These are phyloP conservation scores for Cyphomyrus plagiostoma DNA, from an alignment of 2,113 vertebrate genomes.

Conservation along the genomic window DNA sequence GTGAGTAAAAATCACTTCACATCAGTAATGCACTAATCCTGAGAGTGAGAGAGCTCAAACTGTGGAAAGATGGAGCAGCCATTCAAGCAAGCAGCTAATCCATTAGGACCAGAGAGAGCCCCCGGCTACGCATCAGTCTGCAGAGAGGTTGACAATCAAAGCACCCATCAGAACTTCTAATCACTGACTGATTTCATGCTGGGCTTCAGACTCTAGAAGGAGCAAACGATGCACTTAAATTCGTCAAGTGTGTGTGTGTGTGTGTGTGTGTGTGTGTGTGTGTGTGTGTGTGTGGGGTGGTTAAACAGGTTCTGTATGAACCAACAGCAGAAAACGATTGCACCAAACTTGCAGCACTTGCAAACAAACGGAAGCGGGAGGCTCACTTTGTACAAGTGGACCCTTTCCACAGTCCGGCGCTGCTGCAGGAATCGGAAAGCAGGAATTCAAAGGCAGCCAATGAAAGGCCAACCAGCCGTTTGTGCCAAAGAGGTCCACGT, in stretches of 20 bases:
- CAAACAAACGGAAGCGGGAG: not conserved
- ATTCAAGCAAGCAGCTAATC: not conserved
- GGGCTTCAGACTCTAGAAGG: slow-evolving; percentile 13
- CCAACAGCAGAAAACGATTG: slow-evolving; percentile 9
- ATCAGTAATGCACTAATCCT: not conserved
- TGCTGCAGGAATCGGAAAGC: slow-evolving; percentile 6
- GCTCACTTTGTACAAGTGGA: not conserved
- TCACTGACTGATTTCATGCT: slow-evolving; percentile 14
- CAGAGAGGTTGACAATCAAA: slow-evolving; percentile 6
- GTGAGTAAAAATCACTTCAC: not conserved
- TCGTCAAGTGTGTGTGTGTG: slow-evolving; percentile 9
- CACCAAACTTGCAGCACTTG: not conserved
- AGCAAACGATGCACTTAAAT: slow-evolving; percentile 23
- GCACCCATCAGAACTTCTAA: slow-evolving; percentile 19
- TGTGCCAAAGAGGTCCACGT: not conserved
- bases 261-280: too few relatives aligned
- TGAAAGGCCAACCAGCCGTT: not conserved
- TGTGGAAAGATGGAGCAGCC: not conserved
- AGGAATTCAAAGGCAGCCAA: not conserved
- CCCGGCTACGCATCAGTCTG: not conserved
- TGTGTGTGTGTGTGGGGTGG: too few relatives aligned
- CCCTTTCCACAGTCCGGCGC: not conserved
- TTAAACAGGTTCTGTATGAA: slow-evolving; percentile 25
- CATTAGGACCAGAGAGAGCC: not conserved
- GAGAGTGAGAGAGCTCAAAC: not conserved